Conservation (phyloP, 1,140 invertebrate genomes). For the Macrocentrus cingulum region DNA sequence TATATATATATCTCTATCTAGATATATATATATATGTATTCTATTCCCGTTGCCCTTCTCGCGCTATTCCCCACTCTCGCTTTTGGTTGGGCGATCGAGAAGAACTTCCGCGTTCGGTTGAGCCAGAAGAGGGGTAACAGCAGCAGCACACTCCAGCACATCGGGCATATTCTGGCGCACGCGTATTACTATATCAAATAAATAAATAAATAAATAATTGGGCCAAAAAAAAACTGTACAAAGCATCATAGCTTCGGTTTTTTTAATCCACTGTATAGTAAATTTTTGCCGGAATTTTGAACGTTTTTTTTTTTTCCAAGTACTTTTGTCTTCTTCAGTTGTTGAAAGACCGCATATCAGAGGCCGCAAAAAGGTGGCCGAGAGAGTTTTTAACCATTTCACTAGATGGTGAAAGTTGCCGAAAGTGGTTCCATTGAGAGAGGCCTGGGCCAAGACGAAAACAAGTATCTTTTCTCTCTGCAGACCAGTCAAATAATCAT, state of each 20-base stretch:
- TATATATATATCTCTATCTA: not conserved
- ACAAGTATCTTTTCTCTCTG: conserved; percentile 7
- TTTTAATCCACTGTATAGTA: too few relatives aligned
- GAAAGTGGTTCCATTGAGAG: conserved; percentile 36
- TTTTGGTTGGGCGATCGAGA: not conserved
- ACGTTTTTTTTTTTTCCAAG: too few relatives aligned
- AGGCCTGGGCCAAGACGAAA: conserved; percentile 22
- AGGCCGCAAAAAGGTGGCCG: conserved; percentile 13
- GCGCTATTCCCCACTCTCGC: conserved; percentile 15
- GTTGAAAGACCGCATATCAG: not conserved
- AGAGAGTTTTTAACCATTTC: conserved; percentile 28
- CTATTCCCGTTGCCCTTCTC: conserved; percentile 15
- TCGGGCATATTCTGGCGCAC: conserved; percentile 1
- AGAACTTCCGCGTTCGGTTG: conserved; percentile 2
- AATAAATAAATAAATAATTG: conserved; percentile 4
- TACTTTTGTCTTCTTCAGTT: too few relatives aligned
- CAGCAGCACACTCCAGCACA: too few relatives aligned
- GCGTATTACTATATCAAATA: not conserved
- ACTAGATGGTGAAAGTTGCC: conserved; percentile 40
- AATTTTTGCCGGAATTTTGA: too few relatives aligned
- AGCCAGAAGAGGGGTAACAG: not conserved
- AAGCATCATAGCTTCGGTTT: too few relatives aligned
- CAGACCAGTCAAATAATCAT: not conserved
- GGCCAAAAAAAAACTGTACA: too few relatives aligned
- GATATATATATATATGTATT: conserved; percentile 7